phyloP scores from a whole-genome alignment of 92 coral and sea anemone species.

The Nematostella vectensis region DNA sequence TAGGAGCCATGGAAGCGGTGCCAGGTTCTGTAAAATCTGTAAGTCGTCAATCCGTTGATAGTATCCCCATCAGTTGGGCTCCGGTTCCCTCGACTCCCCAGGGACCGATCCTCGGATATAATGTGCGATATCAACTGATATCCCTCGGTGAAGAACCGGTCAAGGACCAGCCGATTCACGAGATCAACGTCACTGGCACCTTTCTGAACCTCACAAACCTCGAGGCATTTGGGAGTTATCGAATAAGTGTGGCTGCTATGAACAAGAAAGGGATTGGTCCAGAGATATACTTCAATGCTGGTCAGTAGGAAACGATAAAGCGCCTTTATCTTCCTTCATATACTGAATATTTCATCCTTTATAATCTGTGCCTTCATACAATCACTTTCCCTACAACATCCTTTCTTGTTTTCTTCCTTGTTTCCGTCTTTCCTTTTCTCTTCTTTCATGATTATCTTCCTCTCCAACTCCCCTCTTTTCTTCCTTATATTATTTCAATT shows the following conservation, averaged over 20 bases:
- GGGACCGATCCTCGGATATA: conserved; percentile 22
- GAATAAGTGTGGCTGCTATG: conserved; percentile 12
- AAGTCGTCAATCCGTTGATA: conserved; percentile 2
- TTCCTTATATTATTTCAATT: too few relatives aligned
- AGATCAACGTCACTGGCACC: conserved; percentile 3
- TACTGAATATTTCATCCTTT: too few relatives aligned
- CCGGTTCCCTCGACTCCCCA: conserved; percentile 10
- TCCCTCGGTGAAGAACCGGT: conserved; percentile 31
- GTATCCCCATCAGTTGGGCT: conserved; percentile 18
- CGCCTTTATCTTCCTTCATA: neutral
- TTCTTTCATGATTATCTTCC: too few relatives aligned
- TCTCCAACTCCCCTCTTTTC: too few relatives aligned
- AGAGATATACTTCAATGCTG: conserved; percentile 1
- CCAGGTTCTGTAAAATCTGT: too few relatives aligned
- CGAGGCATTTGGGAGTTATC: conserved; percentile 16
- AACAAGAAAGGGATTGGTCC: conserved; percentile 17
- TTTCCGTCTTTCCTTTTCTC: too few relatives aligned
- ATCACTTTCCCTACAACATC: too few relatives aligned
- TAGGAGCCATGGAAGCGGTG: too few relatives aligned
- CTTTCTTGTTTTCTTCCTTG: too few relatives aligned
- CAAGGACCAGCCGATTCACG: conserved; percentile 14
- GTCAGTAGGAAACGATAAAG: conserved; percentile 1
- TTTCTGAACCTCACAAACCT: conserved; percentile 2
- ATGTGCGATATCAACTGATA: conserved; percentile 15
- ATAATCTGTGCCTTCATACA: too few relatives aligned